phyloP scores from a whole-genome alignment of 2,888 invertebrate genomes.

The Cactoblastis cactorum region DNA sequence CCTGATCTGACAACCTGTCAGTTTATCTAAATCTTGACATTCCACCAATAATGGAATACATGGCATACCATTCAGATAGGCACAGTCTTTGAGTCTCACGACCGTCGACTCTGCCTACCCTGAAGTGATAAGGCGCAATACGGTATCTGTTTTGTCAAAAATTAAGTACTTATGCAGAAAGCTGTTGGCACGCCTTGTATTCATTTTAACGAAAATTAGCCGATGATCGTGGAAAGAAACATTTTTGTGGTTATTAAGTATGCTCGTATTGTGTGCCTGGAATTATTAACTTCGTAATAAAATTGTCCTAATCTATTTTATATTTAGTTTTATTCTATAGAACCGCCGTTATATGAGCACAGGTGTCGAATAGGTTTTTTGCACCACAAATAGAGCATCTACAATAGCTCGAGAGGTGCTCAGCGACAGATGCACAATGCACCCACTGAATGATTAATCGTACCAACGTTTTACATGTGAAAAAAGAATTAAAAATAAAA shows the following conservation, averaged over 20 bases:
- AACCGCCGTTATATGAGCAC: conserved; percentile 43
- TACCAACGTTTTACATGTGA: conserved; percentile 64
- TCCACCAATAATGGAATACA: no score
- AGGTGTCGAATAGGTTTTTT: conserved; percentile 62
- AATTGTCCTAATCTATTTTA: conserved; percentile 39
- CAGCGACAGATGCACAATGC: conserved; percentile 73
- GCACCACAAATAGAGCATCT: conserved; percentile 45
- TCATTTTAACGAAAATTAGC: not conserved
- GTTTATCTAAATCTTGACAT: no score
- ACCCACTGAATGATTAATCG: conserved; percentile 67
- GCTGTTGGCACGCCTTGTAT: not conserved
- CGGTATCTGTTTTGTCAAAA: not conserved
- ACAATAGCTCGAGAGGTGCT: conserved; percentile 59
- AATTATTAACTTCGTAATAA: conserved; percentile 27
- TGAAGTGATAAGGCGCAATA: no score
- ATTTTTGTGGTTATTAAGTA: conserved; percentile 12
- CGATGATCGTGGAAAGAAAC: not conserved
- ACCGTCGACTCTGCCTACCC: no score
- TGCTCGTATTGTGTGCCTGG: conserved; percentile 22
- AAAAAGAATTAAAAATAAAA: conserved; percentile 54
- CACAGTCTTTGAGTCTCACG: no score
- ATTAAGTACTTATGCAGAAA: not conserved
- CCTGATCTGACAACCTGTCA: no score
- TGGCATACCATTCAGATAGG: no score
- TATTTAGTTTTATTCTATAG: conserved; percentile 36